Conservation (phyloP, 2,888 invertebrate genomes). For the Antitype chi region DNA sequence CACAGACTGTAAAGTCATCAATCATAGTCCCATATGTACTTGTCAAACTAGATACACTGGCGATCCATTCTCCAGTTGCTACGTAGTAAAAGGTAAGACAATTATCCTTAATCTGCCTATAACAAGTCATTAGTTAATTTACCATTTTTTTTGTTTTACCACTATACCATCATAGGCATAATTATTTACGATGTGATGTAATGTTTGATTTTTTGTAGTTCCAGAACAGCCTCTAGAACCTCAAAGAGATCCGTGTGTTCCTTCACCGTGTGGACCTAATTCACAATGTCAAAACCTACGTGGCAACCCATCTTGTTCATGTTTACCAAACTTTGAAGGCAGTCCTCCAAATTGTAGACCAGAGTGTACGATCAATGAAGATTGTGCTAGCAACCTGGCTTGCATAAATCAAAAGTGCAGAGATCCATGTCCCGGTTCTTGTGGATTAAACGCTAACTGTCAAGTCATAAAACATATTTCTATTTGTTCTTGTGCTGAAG, state of each 20-base stretch:
- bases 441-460: constrained; percentile 91
- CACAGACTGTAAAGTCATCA: constrained; percentile 93
- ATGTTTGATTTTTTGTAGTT: constrained; percentile 69
- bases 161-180: neutral
- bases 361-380: constrained; percentile 92
- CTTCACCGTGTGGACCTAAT: constrained; percentile 93
- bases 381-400: constrained; percentile 92
- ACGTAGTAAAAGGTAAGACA: constrained; percentile 83
- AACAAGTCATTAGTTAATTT: neutral
- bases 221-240: constrained; percentile 74
- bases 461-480: constrained; percentile 92
- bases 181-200: neutral
- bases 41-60: constrained; percentile 91
- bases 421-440: constrained; percentile 93
- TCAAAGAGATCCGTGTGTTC: constrained; percentile 91
- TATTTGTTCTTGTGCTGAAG: constrained; percentile 91
- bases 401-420: constrained; percentile 92
- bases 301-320: constrained; percentile 91
- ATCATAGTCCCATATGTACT: constrained; percentile 93
- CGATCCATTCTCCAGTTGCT: constrained; percentile 93
- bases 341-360: constrained; percentile 93
- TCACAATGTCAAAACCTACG: constrained; percentile 90
- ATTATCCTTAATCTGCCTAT: neutral
- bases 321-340: constrained; percentile 91
- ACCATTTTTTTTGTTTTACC: constrained; percentile 26